Conservation (phyloP, 2,888 invertebrate species). For the Cephus sareptanus region DNA sequence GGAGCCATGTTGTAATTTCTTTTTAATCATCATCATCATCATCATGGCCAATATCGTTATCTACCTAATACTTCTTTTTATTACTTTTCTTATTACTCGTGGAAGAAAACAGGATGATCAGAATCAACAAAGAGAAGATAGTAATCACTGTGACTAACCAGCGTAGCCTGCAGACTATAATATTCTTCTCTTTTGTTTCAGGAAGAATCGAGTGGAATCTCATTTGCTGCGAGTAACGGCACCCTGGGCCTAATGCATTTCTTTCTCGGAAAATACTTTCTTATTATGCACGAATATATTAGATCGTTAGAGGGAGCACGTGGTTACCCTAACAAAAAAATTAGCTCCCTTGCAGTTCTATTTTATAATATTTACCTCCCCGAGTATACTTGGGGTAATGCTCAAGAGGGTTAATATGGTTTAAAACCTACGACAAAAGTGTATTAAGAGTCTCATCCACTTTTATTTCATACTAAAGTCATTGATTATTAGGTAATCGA, state of each 20-base stretch:
- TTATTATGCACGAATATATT: neutral
- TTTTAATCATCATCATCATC: neutral
- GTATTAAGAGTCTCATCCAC: neutral
- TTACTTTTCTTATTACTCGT: neutral
- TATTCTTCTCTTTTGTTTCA: too few relatives aligned
- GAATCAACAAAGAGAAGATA: too few relatives aligned
- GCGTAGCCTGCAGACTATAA: too few relatives aligned
- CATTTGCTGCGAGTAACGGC: too few relatives aligned
- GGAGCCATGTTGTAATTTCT: conserved; percentile 1
- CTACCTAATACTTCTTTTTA: neutral
- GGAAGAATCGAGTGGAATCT: too few relatives aligned
- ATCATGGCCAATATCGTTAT: neutral
- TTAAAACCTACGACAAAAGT: too few relatives aligned
- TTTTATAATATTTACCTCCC: too few relatives aligned
- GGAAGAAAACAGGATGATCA: too few relatives aligned
- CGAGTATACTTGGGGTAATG: too few relatives aligned
- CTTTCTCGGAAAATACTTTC: neutral
- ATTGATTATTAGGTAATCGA: neutral
- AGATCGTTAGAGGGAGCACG: neutral
- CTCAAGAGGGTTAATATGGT: too few relatives aligned
- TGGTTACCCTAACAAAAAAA: neutral
- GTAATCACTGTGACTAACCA: too few relatives aligned
- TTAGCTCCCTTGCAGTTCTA: too few relatives aligned
- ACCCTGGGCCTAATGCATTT: neutral
- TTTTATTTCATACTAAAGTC: neutral